Conservation (phyloP, 2,113 vertebrate species). For the Anthoscopus minutus region DNA sequence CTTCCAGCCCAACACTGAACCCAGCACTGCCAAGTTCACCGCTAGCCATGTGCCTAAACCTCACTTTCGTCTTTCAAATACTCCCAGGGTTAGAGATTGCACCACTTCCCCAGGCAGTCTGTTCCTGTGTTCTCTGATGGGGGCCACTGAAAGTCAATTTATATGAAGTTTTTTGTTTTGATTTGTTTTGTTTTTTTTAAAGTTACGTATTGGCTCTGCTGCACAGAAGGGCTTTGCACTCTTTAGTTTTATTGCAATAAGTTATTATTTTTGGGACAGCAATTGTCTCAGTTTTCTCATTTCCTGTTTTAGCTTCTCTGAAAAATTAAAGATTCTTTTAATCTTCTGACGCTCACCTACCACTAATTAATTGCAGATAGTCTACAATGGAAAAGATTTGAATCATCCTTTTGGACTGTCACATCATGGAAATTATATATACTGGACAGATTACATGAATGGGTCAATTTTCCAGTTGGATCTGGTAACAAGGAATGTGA, state of each 20-base stretch:
- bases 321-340: neutral
- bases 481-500: constrained; percentile 83
- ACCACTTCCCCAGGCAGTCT: neutral
- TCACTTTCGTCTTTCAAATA: neutral
- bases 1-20: neutral
- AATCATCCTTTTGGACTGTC: constrained; percentile 97
- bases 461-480: constrained; percentile 96
- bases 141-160: neutral
- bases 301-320: neutral
- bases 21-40: neutral
- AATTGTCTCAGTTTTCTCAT: neutral
- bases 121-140: neutral
- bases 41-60: no score
- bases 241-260: neutral
- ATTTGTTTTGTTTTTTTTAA: neutral
- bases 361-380: constrained; percentile 76
- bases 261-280: neutral
- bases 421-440: constrained; percentile 87
- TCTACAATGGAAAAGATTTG: constrained; percentile 92
- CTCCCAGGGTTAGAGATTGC: no score
- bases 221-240: neutral
- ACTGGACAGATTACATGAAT: constrained; percentile 99
- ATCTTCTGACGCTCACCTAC: neutral
- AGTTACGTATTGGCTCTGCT: neutral
- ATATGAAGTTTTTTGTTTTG: neutral